Evolutionary conservation across 2,797 vertebrate species (phyloP).

Genomic region (Stomatorhinus walkeri): DNA sequence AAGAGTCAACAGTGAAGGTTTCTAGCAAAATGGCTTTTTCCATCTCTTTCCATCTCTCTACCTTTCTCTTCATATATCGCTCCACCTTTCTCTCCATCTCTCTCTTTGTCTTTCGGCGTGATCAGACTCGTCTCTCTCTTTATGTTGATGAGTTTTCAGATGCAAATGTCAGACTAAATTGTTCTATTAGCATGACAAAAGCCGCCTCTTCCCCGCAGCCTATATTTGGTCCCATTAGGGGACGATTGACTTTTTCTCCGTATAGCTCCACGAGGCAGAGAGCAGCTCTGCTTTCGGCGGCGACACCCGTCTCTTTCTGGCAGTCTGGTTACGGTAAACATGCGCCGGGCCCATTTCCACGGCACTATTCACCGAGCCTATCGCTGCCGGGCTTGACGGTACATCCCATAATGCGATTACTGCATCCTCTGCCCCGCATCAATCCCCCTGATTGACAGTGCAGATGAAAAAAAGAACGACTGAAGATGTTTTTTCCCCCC

Average conservation of each 20-base stretch:
- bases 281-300: neutral
- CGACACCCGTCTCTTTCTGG: neutral
- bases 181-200: slow-evolving; percentile 40
- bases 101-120: slow-evolving; percentile 16
- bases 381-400: neutral
- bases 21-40: neutral
- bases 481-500: slow-evolving; percentile 8
- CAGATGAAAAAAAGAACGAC: slow-evolving; percentile 12
- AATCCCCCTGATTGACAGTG: slow-evolving; percentile 27
- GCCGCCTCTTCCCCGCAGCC: slow-evolving; percentile 20
- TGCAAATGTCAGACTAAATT: slow-evolving; percentile 30
- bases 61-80: slow-evolving; percentile 13
- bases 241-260: neutral
- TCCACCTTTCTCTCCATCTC: slow-evolving; percentile 36
- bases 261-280: neutral
- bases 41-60: slow-evolving; percentile 24
- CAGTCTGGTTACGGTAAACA: neutral
- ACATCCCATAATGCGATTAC: slow-evolving; percentile 11
- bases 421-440: slow-evolving; percentile 8
- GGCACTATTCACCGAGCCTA: neutral
- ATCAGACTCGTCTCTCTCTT: slow-evolving; percentile 14
- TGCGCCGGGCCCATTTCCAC: neutral
- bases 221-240: slow-evolving; percentile 24
- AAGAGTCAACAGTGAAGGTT: neutral
- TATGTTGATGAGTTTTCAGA: slow-evolving; percentile 10